Evolutionary conservation across 2,113 vertebrate species (phyloP).

Genomic region (Caretta caretta): DNA sequence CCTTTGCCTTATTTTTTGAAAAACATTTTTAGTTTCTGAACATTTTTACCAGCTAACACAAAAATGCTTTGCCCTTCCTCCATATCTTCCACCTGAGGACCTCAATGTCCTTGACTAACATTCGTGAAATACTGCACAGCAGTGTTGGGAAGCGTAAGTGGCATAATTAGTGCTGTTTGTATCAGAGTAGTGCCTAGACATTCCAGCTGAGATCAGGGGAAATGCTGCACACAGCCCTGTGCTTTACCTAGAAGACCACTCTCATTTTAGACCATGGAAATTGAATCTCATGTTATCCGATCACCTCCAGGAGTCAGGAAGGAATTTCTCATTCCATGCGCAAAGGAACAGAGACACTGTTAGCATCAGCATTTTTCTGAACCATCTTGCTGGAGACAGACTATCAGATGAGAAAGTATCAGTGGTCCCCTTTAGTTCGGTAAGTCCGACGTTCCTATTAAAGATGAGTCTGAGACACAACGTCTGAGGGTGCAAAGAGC

Average conservation of each 20-base stretch:
- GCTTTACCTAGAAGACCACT: not conserved
- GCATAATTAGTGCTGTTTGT: accelerated
- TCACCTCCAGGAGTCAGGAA: not conserved
- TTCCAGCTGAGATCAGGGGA: not conserved
- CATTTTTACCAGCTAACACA: not conserved
- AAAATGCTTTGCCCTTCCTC: not conserved
- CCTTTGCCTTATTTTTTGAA: not conserved
- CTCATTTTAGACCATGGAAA: not conserved
- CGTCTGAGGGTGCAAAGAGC: accelerated
- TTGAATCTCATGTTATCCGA: not conserved
- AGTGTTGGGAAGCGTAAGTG: not conserved
- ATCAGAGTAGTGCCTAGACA: not conserved
- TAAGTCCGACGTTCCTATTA: not conserved
- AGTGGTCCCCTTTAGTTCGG: not conserved
- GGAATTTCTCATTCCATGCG: not conserved
- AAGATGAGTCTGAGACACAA: not conserved
- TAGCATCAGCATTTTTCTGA: not conserved
- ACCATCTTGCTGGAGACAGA: not conserved
- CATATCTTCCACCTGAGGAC: not conserved
- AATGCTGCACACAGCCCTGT: no score
- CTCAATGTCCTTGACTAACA: not conserved
- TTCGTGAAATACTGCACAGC: not conserved
- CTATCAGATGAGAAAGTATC: not conserved
- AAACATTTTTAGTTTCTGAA: not conserved
- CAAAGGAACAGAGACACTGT: not conserved